Percentiles rank a stretch among this genome's conserved stretches.
Evolutionary conservation across 2,888 invertebrate species (phyloP).

Genomic region (Tachina lurida): DNA sequence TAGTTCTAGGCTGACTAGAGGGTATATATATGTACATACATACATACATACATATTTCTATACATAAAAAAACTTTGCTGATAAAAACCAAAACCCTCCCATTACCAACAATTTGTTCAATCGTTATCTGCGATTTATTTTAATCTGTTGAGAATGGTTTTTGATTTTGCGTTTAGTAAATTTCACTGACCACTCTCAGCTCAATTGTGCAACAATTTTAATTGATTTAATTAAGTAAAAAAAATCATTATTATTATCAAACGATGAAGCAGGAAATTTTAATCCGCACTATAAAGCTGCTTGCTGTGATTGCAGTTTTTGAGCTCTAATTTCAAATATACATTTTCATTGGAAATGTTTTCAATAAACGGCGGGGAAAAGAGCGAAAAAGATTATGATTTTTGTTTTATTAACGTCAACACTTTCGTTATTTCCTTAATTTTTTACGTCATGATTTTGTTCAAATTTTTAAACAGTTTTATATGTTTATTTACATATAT

Average conservation of each 20-base stretch:
- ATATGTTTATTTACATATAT: no score
- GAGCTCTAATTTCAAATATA: neutral
- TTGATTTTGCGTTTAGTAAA: neutral
- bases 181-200: constrained; percentile 20
- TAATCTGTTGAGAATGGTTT: constrained; percentile 19
- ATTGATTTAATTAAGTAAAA: neutral
- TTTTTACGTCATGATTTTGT: no score
- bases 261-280: neutral
- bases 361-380: neutral
- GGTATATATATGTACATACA: no score
- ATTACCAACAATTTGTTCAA: neutral
- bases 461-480: no score
- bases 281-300: neutral
- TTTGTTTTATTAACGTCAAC: no score
- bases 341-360: neutral
- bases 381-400: no score
- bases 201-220: constrained; percentile 41
- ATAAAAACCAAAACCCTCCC: neutral
- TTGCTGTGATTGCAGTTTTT: neutral
- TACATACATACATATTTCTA: neutral
- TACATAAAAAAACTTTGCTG: neutral
- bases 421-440: no score
- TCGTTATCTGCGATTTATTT: constrained; percentile 23
- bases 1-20: no score
- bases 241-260: constrained; percentile 6